A percentile compares a stretch with the other conserved stretches of the same genome.
Conservation (phyloP, 2,888 invertebrate species). For the Hydraecia micacea region DNA sequence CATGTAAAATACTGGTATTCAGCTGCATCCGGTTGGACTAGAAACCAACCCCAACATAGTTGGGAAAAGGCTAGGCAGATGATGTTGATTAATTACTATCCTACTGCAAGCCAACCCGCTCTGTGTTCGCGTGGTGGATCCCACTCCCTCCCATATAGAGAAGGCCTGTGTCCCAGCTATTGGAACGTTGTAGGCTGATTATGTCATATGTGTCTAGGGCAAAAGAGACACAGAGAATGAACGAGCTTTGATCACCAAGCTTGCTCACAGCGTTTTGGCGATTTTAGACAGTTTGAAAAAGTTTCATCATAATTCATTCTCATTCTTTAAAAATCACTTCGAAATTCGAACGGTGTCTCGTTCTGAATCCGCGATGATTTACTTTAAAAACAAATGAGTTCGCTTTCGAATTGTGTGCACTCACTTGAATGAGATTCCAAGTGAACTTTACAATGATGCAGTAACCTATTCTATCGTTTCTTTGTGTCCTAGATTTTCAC, state of each 20-base stretch:
- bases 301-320: not conserved
- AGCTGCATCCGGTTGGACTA: no score
- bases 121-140: not conserved
- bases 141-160: not conserved
- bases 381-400: constrained; percentile 7
- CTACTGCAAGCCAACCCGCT: no score
- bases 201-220: not conserved
- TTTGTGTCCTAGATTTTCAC: not conserved
- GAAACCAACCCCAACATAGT: no score
- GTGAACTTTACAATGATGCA: not conserved
- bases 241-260: not conserved
- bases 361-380: not conserved
- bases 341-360: not conserved
- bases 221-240: not conserved
- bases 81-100: not conserved
- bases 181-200: not conserved
- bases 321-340: not conserved
- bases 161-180: not conserved
- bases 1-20: no score
- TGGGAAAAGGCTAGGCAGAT: no score
- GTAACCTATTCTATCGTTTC: not conserved
- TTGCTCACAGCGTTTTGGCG: not conserved
- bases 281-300: not conserved
- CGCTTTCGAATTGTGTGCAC: not conserved
- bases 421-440: not conserved